These are phyloP conservation scores for Neoascia interrupta DNA, from an alignment of 2,888 invertebrate species.

Conservation along the genomic window DNA sequence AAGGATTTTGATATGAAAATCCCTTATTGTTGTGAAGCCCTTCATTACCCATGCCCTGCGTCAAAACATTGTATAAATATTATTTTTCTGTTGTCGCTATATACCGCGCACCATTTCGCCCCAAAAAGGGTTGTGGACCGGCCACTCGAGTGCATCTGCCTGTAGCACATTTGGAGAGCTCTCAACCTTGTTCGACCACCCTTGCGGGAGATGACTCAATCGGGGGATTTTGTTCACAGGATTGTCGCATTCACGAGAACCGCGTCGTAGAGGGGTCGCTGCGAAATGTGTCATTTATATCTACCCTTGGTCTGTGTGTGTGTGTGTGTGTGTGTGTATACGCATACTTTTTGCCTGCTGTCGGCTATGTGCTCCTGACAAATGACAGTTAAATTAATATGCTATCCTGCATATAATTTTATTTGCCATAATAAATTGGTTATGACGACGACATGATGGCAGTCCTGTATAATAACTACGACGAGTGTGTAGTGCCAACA, in stretches of 20 bases:
- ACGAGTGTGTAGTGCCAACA: conserved; percentile 14
- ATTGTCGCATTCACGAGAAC: conserved; percentile 59
- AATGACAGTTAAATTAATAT: conserved; percentile 69
- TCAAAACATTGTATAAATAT: conserved; percentile 62
- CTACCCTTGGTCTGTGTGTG: conserved; percentile 9
- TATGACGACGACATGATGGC: conserved; percentile 57
- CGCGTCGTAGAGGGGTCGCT: background rate
- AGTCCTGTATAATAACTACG: background rate
- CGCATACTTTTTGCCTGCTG: conserved; percentile 8
- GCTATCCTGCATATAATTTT: conserved; percentile 67
- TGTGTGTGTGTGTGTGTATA: background rate
- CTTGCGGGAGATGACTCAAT: conserved; percentile 7
- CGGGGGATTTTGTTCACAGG: conserved; percentile 37
- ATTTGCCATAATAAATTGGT: conserved; percentile 69
- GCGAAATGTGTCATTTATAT: conserved; percentile 63
- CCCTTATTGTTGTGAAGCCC: conserved; percentile 52
- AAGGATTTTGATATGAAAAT: conserved; percentile 58
- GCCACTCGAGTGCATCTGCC: conserved; percentile 62
- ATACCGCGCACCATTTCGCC: background rate
- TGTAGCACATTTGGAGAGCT: conserved; percentile 56
- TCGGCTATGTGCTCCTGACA: conserved; percentile 56
- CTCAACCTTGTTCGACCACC: conserved; percentile 33
- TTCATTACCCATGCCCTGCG: conserved; percentile 1
- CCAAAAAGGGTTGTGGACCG: conserved; percentile 48
- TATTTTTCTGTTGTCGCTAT: conserved; percentile 60